Evolutionary conservation across 2,888 invertebrate species (phyloP).

Genomic region (Augochlorella aurata): DNA sequence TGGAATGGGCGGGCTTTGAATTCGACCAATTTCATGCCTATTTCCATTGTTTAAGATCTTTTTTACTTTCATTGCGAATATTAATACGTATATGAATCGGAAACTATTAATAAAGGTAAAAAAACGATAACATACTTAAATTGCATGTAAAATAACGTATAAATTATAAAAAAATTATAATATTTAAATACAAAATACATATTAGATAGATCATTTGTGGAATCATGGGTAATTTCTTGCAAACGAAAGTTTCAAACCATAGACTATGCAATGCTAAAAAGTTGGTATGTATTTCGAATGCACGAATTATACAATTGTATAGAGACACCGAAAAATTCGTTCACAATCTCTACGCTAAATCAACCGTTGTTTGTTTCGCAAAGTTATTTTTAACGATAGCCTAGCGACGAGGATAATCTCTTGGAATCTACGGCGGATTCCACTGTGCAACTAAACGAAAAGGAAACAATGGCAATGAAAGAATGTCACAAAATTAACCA

Average conservation of each 20-base stretch:
- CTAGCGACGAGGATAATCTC: too few species aligned
- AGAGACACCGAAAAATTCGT: not conserved
- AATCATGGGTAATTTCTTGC: conserved; percentile 58
- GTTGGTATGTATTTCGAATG: not conserved
- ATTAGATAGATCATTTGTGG: not conserved
- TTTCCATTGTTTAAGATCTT: not conserved
- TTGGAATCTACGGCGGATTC: too few species aligned
- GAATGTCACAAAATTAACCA: too few species aligned
- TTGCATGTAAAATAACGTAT: not conserved
- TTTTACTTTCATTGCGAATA: not conserved
- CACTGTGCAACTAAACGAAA: too few species aligned
- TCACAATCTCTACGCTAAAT: too few species aligned
- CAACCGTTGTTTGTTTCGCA: too few species aligned
- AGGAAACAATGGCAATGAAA: too few species aligned
- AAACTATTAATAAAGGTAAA: too few species aligned
- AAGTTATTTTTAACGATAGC: too few species aligned
- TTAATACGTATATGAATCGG: not conserved
- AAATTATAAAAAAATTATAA: not conserved
- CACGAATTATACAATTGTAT: not conserved
- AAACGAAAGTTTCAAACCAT: not conserved
- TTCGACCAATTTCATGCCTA: not conserved
- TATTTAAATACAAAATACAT: not conserved
- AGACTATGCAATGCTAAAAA: not conserved
- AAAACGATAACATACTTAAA: not conserved
- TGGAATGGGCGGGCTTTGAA: too few species aligned